phyloP scores from a whole-genome alignment of 2,113 vertebrate genomes.

The Amazona guildingii region DNA sequence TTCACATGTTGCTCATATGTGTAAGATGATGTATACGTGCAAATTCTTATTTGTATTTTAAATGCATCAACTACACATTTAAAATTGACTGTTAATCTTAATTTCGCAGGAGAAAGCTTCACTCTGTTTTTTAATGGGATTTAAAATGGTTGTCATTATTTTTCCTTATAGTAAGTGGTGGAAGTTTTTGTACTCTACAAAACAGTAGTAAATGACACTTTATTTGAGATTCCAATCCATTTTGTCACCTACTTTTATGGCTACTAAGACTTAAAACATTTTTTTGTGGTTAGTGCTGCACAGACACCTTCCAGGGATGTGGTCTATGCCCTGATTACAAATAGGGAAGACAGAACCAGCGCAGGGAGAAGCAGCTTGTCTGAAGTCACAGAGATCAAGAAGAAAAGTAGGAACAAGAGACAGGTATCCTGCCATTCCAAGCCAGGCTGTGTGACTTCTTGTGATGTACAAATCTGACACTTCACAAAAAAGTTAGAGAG shows the following conservation, averaged over 20 bases:
- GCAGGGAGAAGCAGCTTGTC: neutral
- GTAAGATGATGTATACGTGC: neutral
- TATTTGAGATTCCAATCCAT: neutral
- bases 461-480: neutral
- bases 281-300: neutral
- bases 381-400: neutral
- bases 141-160: neutral
- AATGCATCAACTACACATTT: neutral
- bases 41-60: neutral
- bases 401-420: neutral
- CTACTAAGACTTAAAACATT: neutral
- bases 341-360: neutral
- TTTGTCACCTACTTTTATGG: neutral
- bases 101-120: neutral
- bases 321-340: neutral
- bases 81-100: neutral
- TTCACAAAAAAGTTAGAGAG: neutral
- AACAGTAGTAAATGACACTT: neutral
- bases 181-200: neutral
- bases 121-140: neutral
- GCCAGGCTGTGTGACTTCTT: neutral
- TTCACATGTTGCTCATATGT: neutral
- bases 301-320: neutral
- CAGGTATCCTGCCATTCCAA: neutral
- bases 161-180: neutral